These are phyloP conservation scores for Synergus gifuensis DNA, from an alignment of 2,888 invertebrate genomes.

Conservation along the genomic window DNA sequence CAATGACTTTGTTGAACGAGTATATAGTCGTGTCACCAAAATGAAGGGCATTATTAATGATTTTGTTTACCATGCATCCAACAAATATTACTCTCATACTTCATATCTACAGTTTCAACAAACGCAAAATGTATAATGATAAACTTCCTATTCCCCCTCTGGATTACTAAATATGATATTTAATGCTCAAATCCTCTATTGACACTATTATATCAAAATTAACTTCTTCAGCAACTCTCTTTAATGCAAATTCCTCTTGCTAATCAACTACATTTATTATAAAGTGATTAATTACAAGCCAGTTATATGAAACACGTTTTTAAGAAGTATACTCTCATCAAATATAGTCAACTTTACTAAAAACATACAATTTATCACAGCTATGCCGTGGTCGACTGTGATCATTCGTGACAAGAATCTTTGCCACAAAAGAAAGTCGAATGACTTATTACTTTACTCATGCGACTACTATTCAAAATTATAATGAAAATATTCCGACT, in stretches of 20 bases:
- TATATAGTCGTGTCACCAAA: slow-evolving; percentile 31
- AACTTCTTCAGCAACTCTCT: neutral
- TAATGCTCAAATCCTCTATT: slow-evolving; percentile 17
- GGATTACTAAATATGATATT: slow-evolving; percentile 14
- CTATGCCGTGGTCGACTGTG: neutral
- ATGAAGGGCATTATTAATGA: slow-evolving; percentile 36
- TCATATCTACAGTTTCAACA: slow-evolving; percentile 6
- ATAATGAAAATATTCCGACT: slow-evolving; percentile 18
- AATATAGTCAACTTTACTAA: neutral
- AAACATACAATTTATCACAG: neutral
- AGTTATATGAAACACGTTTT: neutral
- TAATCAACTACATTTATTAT: neutral
- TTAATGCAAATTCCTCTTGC: neutral
- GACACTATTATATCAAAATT: slow-evolving; percentile 2
- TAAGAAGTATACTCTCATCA: neutral
- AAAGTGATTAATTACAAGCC: neutral
- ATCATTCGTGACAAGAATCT: neutral
- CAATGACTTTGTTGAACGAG: slow-evolving; percentile 37
- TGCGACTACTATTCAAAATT: slow-evolving; percentile 21
- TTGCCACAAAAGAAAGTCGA: neutral
- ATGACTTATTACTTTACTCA: slow-evolving; percentile 23
- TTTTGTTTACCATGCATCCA: slow-evolving; percentile 23
- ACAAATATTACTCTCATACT: slow-evolving; percentile 21
- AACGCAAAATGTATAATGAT: neutral
- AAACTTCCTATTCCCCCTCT: slow-evolving; percentile 5